A percentile compares a stretch with the other conserved stretches of the same genome.
phyloP scores from a whole-genome alignment of 2,797 vertebrate genomes.

The Discoglossus pictus region DNA sequence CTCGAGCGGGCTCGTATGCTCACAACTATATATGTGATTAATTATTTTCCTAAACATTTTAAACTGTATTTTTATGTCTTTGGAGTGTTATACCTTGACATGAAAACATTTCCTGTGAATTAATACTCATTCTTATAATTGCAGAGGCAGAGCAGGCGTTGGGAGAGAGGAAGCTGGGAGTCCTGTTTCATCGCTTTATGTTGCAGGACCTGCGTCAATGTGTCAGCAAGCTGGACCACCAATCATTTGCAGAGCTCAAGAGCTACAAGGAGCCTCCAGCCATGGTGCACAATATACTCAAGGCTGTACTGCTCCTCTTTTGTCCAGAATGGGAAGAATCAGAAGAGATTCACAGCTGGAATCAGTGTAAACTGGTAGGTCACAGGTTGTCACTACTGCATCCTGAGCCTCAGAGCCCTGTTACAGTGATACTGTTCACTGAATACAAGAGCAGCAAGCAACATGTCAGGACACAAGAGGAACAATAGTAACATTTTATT shows the following conservation, averaged over 20 bases:
- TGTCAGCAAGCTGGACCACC: constrained; percentile 52
- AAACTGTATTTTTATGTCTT: too few relatives aligned
- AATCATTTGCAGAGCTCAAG: constrained; percentile 61
- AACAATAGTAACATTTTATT: too few relatives aligned
- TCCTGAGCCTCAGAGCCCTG: too few relatives aligned
- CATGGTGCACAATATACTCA: constrained; percentile 58
- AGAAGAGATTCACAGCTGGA: constrained; percentile 60
- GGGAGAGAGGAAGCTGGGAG: constrained; percentile 53
- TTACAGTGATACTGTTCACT: too few relatives aligned
- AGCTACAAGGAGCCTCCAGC: constrained; percentile 48
- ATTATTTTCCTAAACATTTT: too few relatives aligned
- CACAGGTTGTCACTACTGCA: too few relatives aligned
- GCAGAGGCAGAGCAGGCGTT: constrained; percentile 63
- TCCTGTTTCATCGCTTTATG: constrained; percentile 71
- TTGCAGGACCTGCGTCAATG: constrained; percentile 68
- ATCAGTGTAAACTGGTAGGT: constrained; percentile 64
- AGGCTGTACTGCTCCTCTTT: constrained; percentile 64
- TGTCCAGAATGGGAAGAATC: constrained; percentile 61
- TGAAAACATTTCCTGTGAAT: too few relatives aligned
- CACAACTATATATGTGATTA: too few relatives aligned
- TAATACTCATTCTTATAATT: constrained; percentile 35
- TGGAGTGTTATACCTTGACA: too few relatives aligned
- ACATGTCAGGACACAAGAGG: too few relatives aligned
- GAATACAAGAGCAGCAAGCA: too few relatives aligned
- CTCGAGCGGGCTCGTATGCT: too few relatives aligned